Evolutionary conservation across 2,113 vertebrate species (phyloP), one percentile per base, ranked within the genome.

Genomic region (Tragelaphus imberbis): DNA sequence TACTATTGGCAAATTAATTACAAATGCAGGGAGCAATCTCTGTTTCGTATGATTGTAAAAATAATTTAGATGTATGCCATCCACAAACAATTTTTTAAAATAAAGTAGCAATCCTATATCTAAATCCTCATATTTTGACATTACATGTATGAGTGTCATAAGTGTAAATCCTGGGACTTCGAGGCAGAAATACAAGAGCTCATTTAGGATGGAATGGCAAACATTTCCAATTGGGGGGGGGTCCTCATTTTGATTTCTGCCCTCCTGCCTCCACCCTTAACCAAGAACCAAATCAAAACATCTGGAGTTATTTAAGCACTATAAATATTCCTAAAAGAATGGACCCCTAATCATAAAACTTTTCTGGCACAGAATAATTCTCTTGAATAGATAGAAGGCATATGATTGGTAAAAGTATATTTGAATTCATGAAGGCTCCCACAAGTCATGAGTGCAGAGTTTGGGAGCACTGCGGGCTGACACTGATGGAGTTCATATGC

Each of bases 1-100:
- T 96, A 82, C 19, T 89, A 44, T 95, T 94, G 85, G 58, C 75
- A 97, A 95, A 91, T 94, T 97, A 51, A 90, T 96, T 94, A 87
- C 84, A 97, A 91, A 94, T 93, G 58, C n/a, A 77, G 91, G 61
- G 93, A 94, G 79, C 86, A 94, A 86, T 58, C 95, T 55, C 47
- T 88, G n/a, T 89, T 94, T 92, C 55, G 49, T 96, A 30, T 95
- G 59, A 92, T 90, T 97, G 27, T 97, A 84, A 94, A 94, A 96
- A 97, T 95, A 97, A 88, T 92, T 94, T 84, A 77, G 47, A 84
- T 96, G n/a, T 81, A 96, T 84, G 44, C 30, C 94, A 89, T 84
- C 55, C 40, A 84, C 40, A 92, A 85, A 71, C 21, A 33, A 8
- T 53, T 23, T 84, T 90, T 92, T 92, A 2, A 75, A 25, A 75